These are phyloP conservation scores for Calameuta filiformis DNA, from an alignment of 2,888 invertebrate genomes.

Conservation along the genomic window DNA sequence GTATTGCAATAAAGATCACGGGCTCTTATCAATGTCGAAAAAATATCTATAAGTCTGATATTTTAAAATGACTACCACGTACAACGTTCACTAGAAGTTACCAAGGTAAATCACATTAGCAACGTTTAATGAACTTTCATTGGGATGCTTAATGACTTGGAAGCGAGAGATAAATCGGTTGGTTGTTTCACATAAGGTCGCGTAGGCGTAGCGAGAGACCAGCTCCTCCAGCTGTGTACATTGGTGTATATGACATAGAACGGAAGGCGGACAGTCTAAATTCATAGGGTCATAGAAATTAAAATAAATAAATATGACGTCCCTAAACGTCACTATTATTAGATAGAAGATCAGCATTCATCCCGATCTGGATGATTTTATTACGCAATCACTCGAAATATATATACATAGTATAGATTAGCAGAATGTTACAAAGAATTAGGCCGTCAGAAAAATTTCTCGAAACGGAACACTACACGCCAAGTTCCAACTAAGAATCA, in stretches of 20 bases:
- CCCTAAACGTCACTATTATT: background rate
- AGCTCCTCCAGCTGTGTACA: background rate
- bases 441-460: background rate
- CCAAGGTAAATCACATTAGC: background rate
- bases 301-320: slow-evolving; percentile 2
- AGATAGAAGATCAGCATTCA: background rate
- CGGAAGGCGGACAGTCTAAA: background rate
- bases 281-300: background rate
- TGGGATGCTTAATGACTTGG: background rate
- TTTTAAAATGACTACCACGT: background rate
- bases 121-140: background rate
- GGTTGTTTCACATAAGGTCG: background rate
- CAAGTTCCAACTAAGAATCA: background rate
- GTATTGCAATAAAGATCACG: background rate
- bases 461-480: background rate
- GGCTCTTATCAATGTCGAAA: too few relatives aligned
- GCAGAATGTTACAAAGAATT: too few relatives aligned
- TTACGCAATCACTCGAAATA: background rate
- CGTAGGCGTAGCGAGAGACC: background rate
- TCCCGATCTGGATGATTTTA: background rate
- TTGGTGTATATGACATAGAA: background rate
- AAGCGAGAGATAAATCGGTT: background rate
- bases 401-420: background rate
- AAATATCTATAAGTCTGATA: background rate
- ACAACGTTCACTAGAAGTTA: background rate